A percentile compares a stretch with the other conserved stretches of the same genome.
Evolutionary conservation across 2,113 vertebrate species (phyloP).

Genomic region (Procavia capensis): DNA sequence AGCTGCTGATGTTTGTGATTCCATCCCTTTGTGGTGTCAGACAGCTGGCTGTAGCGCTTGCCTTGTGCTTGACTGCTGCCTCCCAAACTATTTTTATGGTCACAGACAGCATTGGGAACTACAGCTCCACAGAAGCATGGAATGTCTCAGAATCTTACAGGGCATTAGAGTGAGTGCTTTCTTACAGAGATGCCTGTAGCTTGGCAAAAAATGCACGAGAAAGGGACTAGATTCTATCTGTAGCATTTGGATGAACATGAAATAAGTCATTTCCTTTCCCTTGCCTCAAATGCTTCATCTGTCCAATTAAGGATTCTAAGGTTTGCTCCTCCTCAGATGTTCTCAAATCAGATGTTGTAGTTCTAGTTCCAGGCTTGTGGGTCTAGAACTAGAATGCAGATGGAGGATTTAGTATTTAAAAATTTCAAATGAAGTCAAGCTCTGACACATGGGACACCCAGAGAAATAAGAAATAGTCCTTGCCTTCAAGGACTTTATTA

Average conservation of each 20-base stretch:
- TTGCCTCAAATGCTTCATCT: conserved; percentile 38
- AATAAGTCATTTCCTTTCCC: background rate
- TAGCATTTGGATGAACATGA: background rate
- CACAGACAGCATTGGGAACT: conserved; percentile 82
- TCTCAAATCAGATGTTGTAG: background rate
- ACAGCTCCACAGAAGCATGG: conserved; percentile 75
- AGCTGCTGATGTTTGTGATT: conserved; percentile 22
- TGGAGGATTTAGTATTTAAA: background rate
- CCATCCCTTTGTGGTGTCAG: conserved; percentile 66
- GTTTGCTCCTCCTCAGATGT: background rate
- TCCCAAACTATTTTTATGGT: conserved; percentile 82
- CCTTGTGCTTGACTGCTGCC: conserved; percentile 75
- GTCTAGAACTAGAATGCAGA: background rate
- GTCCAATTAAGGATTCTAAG: conserved; percentile 14
- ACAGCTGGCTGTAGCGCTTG: conserved; percentile 66
- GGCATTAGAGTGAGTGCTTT: conserved; percentile 63
- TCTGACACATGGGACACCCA: background rate
- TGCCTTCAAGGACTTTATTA: background rate
- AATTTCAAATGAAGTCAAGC: background rate
- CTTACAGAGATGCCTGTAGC: conserved; percentile 27
- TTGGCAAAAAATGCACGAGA: background rate
- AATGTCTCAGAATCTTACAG: background rate
- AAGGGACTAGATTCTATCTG: conserved; percentile 3
- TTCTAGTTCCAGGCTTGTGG: background rate
- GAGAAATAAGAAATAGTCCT: background rate